Evolutionary conservation across 2,888 invertebrate species (phyloP).

Genomic region (Thecocarcelia acutangulata): DNA sequence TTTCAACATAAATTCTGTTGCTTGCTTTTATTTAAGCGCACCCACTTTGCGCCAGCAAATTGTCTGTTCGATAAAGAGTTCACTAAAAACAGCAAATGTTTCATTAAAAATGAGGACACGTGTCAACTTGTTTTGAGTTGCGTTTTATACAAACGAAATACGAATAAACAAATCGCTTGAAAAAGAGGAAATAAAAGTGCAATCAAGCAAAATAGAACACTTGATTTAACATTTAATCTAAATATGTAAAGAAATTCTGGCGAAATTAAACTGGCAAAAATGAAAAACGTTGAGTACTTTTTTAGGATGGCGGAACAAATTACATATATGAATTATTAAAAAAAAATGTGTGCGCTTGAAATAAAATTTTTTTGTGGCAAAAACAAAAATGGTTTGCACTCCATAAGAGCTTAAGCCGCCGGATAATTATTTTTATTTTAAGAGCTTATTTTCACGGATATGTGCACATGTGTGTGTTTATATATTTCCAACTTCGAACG

Average conservation of each 20-base stretch:
- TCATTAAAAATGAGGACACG: slow-evolving; percentile 3
- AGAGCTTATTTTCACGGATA: too few species aligned
- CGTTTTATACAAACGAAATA: slow-evolving; percentile 19
- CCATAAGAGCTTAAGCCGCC: too few species aligned
- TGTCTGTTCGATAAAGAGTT: background rate
- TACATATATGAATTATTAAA: too few species aligned
- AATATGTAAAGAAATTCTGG: background rate
- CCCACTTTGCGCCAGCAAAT: background rate
- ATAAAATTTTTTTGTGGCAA: too few species aligned
- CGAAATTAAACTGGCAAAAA: too few species aligned
- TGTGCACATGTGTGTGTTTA: too few species aligned
- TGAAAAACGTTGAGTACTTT: too few species aligned
- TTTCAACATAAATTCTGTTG: background rate
- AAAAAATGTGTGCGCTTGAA: too few species aligned
- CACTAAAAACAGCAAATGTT: slow-evolving; percentile 16
- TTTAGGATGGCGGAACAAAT: too few species aligned
- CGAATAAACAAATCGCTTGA: slow-evolving; percentile 21
- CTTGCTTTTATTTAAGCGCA: background rate
- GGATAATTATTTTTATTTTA: too few species aligned
- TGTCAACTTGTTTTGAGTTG: slow-evolving; percentile 11
- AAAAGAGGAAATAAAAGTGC: slow-evolving; percentile 16
- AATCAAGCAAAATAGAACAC: slow-evolving; percentile 36
- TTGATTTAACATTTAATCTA: slow-evolving; percentile 27
- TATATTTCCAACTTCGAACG: too few species aligned
- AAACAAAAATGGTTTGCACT: too few species aligned